These are phyloP conservation scores for Rhagonycha fulva DNA, from an alignment of 2,888 invertebrate genomes.

Conservation along the genomic window DNA sequence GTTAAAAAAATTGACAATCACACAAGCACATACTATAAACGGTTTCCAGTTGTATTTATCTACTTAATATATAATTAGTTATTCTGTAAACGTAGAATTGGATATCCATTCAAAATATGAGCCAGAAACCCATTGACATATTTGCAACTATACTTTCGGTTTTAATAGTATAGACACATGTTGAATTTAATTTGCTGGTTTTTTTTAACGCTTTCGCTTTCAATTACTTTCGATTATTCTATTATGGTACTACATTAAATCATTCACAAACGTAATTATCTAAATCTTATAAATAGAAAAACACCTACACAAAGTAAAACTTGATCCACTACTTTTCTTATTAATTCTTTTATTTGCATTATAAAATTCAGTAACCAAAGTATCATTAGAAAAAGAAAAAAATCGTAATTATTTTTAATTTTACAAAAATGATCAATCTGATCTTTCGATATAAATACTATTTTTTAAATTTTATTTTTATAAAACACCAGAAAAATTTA, in stretches of 20 bases:
- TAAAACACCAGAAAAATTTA: neutral
- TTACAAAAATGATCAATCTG: neutral
- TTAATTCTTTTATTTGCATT: neutral
- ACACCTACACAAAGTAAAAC: neutral
- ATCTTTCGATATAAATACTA: neutral
- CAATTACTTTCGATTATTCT: slow-evolving; percentile 21
- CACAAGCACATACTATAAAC: slow-evolving; percentile 9
- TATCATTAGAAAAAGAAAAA: neutral
- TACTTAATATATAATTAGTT: slow-evolving; percentile 14
- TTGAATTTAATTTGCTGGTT: slow-evolving; percentile 31
- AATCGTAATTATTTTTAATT: no score
- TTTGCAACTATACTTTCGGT: slow-evolving; percentile 35
- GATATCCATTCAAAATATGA: slow-evolving; percentile 24
- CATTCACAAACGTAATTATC: neutral
- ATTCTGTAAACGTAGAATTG: slow-evolving; percentile 19
- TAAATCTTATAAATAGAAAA: neutral
- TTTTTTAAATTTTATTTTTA: neutral
- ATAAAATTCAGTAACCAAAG: neutral
- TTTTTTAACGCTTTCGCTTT: slow-evolving; percentile 31
- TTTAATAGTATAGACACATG: slow-evolving; percentile 26
- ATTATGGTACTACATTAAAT: neutral
- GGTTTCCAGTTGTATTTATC: neutral
- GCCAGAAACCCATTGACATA: slow-evolving; percentile 36
- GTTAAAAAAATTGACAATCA: neutral
- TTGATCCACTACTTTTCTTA: neutral